Base-by-base conservation (phyloP, 2,113 vertebrate species). In the Polypterus bichir region DNA sequence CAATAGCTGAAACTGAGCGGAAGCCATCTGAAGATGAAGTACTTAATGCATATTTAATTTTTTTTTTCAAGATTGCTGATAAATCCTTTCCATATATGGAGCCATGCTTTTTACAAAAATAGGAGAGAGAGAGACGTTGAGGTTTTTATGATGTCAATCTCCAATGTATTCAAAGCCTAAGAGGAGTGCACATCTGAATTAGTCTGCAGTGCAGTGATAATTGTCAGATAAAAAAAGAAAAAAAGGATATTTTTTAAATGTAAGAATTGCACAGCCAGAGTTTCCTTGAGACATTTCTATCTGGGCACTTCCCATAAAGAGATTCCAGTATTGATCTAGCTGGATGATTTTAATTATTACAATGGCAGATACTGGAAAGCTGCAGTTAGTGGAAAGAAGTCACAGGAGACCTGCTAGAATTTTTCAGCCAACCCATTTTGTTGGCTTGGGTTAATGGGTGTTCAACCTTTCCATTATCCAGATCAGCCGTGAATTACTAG, bases 381-480 rank as follows among this genome's bases (percentile, higher is more conserved):
- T 85, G 83, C 83, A 81, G 81, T 87, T 86, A 83, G 85, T 85
- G 78, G 82, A 79, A 76, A 85, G 84, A 57, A 81, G 84, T 83
- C 82, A 87, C 85, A 86, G 86, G 88, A 86, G 88, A 88, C 85
- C 83, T 81, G 83, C 83, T 83, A 82, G 81, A 85, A 83, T 86
- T 87, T 92, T 88, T 88, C 83, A 88, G 86, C 88, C 82, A 89
- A 88, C 88, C 90, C 87, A 88, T 85, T 91, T 92, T 87, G 91
- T 92, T 94, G 92, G 92, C 89, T 88, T 90, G 91, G 96, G 96
- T 97, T 98, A 98, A 98, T 98, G 94, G 94, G 92, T 96, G 96
- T 98, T 97, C 90, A 98, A 97, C 96, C 94, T 97, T 94, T 94
- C 92, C 94, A 97, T 98, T 98, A 97, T 97, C 94, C 93, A 92